Percentiles rank a stretch among this genome's conserved stretches.
phyloP scores from a whole-genome alignment of 2,113 vertebrate species.

The Hemiprocne comata region DNA sequence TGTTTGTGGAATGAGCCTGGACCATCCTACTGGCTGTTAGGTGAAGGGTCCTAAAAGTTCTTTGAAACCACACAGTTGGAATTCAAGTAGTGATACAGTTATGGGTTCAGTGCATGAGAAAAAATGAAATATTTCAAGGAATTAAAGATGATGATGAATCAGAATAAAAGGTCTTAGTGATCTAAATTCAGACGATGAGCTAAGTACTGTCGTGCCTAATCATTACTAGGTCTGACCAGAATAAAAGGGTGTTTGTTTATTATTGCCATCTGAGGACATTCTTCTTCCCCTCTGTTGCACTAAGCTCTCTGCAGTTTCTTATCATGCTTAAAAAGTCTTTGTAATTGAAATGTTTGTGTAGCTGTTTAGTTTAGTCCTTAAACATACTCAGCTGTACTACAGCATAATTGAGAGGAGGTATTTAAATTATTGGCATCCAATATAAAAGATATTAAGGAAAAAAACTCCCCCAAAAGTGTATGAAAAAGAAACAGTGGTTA shows the following conservation, averaged over 20 bases:
- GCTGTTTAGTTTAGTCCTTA: background rate
- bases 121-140: background rate
- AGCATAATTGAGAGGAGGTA: background rate
- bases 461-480: background rate
- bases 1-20: background rate
- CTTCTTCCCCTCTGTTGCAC: slow-evolving; percentile 42
- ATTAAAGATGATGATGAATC: background rate
- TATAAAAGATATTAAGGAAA: background rate
- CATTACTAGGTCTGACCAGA: background rate
- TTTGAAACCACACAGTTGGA: background rate
- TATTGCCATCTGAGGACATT: slow-evolving; percentile 40
- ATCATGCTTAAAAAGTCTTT: background rate
- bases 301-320: background rate
- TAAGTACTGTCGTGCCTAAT: background rate
- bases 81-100: background rate
- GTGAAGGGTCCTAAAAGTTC: background rate
- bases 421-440: background rate
- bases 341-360: background rate
- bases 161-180: slow-evolving; percentile 21
- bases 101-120: background rate
- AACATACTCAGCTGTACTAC: background rate
- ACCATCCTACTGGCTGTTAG: background rate
- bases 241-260: slow-evolving; percentile 60
- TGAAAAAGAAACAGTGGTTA: background rate
- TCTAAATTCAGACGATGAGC: slow-evolving; percentile 32